Conservation (phyloP, 2,797 vertebrate species). For the Buceros bicornis region DNA sequence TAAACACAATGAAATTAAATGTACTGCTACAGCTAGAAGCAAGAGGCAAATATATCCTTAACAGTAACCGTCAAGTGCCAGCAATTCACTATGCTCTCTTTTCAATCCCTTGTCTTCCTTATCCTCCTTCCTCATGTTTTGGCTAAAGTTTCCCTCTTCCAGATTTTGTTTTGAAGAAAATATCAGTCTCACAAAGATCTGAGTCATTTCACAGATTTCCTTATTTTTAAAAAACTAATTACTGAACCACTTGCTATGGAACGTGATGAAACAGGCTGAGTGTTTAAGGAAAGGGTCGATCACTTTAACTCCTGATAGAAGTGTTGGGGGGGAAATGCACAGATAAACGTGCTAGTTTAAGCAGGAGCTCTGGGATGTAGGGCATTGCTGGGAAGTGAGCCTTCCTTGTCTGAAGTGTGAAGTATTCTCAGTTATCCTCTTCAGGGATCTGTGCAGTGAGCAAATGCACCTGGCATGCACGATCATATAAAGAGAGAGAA, state of each 20-base stretch:
- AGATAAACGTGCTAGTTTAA: background rate
- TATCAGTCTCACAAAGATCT: background rate
- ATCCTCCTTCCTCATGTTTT: background rate
- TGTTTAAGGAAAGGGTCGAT: background rate
- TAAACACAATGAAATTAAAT: background rate
- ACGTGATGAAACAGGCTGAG: background rate
- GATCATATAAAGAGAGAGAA: background rate
- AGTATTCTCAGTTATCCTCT: background rate
- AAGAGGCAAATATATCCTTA: background rate
- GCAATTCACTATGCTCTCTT: background rate
- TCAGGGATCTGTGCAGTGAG: background rate
- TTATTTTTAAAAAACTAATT: background rate
- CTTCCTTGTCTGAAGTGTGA: background rate
- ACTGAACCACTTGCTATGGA: background rate
- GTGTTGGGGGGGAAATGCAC: fast-evolving
- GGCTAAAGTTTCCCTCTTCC: fast-evolving
- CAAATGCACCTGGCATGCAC: background rate
- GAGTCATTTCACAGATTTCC: background rate
- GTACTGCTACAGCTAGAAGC: background rate
- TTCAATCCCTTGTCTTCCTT: background rate
- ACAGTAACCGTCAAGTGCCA: background rate
- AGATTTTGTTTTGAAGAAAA: background rate
- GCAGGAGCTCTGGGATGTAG: background rate
- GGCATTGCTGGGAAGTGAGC: background rate
- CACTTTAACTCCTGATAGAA: background rate